Percentiles rank a stretch among this genome's conserved stretches.
Conservation (phyloP, 2,888 invertebrate species). For the Dryobota labecula region DNA sequence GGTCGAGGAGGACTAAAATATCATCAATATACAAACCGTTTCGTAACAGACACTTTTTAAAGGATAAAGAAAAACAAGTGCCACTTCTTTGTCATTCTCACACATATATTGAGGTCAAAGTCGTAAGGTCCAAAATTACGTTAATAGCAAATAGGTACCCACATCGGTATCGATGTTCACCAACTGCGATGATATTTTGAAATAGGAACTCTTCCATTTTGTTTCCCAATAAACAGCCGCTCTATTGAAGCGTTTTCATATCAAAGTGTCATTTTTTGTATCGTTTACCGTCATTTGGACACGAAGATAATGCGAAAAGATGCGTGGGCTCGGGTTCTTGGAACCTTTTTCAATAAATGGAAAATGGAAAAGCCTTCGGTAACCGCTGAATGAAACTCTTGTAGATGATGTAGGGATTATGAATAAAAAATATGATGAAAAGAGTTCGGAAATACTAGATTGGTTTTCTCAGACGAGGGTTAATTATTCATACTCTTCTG, state of each 20-base stretch:
- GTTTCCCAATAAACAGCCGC: constrained; percentile 40
- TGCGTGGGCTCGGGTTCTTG: constrained; percentile 31
- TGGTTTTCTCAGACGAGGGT: constrained; percentile 8
- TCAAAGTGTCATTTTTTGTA: constrained; percentile 56
- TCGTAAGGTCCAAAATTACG: background rate
- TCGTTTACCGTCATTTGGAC: constrained; percentile 47
- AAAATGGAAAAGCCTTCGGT: constrained; percentile 32
- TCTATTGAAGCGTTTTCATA: constrained; percentile 46
- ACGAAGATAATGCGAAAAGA: constrained; percentile 41
- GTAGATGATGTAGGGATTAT: constrained; percentile 22
- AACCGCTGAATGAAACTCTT: constrained; percentile 42
- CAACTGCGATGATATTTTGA: constrained; percentile 6
- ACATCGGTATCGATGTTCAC: constrained; percentile 1
- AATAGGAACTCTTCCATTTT: constrained; percentile 22
- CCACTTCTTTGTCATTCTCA: background rate
- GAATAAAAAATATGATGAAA: constrained; percentile 38
- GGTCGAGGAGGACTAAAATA: too few relatives aligned
- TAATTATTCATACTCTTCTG: constrained; percentile 27
- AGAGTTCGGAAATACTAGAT: constrained; percentile 18
- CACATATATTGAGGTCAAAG: background rate
- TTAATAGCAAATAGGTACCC: constrained; percentile 1
- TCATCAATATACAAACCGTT: too few relatives aligned
- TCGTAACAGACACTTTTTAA: background rate
- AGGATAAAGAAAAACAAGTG: background rate
- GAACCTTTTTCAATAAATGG: constrained; percentile 39